phyloP scores from a whole-genome alignment of 2,113 vertebrate species.

The Entomyzon cyanotis region DNA sequence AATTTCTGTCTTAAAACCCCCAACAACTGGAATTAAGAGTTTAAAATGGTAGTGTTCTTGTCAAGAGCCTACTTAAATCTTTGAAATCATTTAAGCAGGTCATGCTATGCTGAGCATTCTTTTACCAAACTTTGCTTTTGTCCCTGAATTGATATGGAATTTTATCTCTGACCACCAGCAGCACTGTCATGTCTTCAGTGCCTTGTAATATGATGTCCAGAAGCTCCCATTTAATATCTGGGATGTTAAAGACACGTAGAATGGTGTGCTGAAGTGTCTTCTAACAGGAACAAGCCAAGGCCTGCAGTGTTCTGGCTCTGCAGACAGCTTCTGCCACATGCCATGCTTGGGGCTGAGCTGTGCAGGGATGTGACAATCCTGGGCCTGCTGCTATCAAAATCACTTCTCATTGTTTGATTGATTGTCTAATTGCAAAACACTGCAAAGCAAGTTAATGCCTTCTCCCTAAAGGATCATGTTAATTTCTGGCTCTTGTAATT shows the following conservation, averaged over 20 bases:
- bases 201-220: not conserved
- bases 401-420: conserved; percentile 28
- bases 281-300: not conserved
- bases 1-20: not conserved
- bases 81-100: not conserved
- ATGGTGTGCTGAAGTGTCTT: not conserved
- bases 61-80: not conserved
- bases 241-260: not conserved
- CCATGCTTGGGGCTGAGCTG: not conserved
- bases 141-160: not conserved
- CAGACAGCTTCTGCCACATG: not conserved
- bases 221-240: not conserved
- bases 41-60: not conserved
- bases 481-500: conserved; percentile 68
- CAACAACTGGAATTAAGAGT: not conserved
- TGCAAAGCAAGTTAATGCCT: conserved; percentile 56
- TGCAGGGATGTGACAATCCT: not conserved
- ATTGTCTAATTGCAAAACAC: conserved; percentile 47
- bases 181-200: not conserved
- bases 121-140: not conserved
- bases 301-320: not conserved
- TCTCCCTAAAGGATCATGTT: conserved; percentile 59
- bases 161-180: not conserved
- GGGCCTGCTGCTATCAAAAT: conserved; percentile 7
- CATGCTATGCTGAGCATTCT: rapidly evolving